A percentile compares a stretch with the other conserved stretches of the same genome.
These are phyloP conservation scores for Philopedon plagiatum DNA, from an alignment of 2,888 invertebrate genomes.

Conservation along the genomic window DNA sequence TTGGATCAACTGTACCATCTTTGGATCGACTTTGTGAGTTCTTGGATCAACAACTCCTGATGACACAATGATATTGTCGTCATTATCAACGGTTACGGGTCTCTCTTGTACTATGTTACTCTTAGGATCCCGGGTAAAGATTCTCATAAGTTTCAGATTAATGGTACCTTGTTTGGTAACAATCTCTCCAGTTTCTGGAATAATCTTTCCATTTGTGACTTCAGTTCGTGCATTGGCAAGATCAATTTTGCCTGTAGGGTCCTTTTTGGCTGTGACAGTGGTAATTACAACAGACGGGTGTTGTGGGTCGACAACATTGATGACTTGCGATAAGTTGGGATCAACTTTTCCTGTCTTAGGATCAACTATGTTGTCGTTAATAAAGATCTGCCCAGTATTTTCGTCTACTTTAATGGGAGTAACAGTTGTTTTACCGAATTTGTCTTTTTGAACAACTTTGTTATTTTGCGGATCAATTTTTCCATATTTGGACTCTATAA, in stretches of 20 bases:
- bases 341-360: slow-evolving; percentile 68
- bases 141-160: slow-evolving; percentile 65
- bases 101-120: slow-evolving; percentile 64
- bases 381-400: slow-evolving; percentile 66
- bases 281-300: slow-evolving; percentile 67
- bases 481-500: slow-evolving; percentile 81
- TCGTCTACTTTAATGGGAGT: slow-evolving; percentile 67
- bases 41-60: slow-evolving; percentile 72
- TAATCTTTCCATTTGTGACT: slow-evolving; percentile 66
- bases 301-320: slow-evolving; percentile 69
- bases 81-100: slow-evolving; percentile 66
- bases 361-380: slow-evolving; percentile 67
- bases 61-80: slow-evolving; percentile 67
- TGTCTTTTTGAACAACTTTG: slow-evolving; percentile 68
- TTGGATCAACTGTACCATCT: slow-evolving; percentile 76
- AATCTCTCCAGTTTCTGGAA: slow-evolving; percentile 67
- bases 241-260: slow-evolving; percentile 75
- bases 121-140: slow-evolving; percentile 66
- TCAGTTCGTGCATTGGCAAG: slow-evolving; percentile 69
- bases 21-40: slow-evolving; percentile 75
- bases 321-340: slow-evolving; percentile 65
- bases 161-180: slow-evolving; percentile 67
- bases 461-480: slow-evolving; percentile 81
- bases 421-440: slow-evolving; percentile 65
- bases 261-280: slow-evolving; percentile 65